Evolutionary conservation across 2,888 invertebrate species (phyloP).

Genomic region (Fragum sueziense): DNA sequence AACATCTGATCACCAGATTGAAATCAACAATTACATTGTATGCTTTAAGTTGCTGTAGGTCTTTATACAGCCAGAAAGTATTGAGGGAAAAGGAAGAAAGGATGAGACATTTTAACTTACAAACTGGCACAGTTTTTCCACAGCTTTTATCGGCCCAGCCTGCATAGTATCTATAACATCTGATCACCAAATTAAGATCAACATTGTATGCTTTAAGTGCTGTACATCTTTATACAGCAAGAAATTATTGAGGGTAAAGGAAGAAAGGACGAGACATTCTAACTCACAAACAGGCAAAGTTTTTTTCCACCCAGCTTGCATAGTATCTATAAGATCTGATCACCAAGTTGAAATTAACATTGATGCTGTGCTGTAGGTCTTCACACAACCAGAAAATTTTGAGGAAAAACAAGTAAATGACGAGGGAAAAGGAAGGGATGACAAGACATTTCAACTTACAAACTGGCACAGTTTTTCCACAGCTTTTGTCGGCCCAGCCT

Average conservation of each 20-base stretch:
- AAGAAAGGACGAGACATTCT: no score
- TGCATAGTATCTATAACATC: slow-evolving; percentile 85
- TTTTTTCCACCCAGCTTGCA: slow-evolving; percentile 94
- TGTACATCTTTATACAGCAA: slow-evolving; percentile 84
- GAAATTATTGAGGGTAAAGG: no score
- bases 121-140: slow-evolving; percentile 90
- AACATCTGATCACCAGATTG: slow-evolving; percentile 81
- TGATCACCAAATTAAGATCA: slow-evolving; percentile 82
- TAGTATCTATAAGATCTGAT: slow-evolving; percentile 83
- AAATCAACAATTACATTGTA: slow-evolving; percentile 83
- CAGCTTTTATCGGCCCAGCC: slow-evolving; percentile 94
- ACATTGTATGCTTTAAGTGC: slow-evolving; percentile 81
- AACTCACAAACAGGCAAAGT: slow-evolving; percentile 86
- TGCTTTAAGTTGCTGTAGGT: slow-evolving; percentile 81
- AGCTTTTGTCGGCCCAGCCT: slow-evolving; percentile 93
- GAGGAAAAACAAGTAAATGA: no score
- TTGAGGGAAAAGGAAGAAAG: no score
- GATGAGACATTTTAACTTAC: no score
- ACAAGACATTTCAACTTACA: slow-evolving; percentile 63
- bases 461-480: slow-evolving; percentile 90
- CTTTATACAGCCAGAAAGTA: no score
- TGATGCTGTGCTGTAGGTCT: no score
- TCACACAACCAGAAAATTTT: no score
- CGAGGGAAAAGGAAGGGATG: no score
- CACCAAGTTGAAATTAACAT: no score